Evolutionary conservation across 2,888 invertebrate species (phyloP).

Genomic region (Lobophora halterata): DNA sequence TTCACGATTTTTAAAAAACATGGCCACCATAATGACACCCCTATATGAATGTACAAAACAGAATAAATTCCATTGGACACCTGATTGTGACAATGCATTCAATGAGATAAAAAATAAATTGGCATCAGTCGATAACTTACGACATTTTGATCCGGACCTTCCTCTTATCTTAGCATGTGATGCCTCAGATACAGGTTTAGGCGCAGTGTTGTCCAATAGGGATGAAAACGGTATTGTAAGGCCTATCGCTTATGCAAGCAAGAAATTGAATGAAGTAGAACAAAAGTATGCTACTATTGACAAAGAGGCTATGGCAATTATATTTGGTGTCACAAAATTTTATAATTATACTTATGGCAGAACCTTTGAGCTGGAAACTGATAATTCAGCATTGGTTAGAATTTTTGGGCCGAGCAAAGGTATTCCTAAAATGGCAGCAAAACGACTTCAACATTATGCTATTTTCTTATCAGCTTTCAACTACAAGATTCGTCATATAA

Average conservation of each 20-base stretch:
- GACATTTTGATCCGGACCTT: not conserved
- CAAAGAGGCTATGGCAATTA: constrained; percentile 32
- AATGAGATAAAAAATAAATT: not conserved
- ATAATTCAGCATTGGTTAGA: constrained; percentile 31
- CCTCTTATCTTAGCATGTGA: constrained; percentile 4
- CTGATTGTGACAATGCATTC: not conserved
- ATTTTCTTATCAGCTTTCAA: constrained; percentile 26
- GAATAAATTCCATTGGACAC: not conserved
- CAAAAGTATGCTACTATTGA: constrained; percentile 23
- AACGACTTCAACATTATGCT: constrained; percentile 31
- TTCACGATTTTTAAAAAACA: constrained; percentile 10
- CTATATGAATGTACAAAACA: not conserved
- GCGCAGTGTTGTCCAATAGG: not conserved
- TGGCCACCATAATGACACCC: constrained; percentile 3
- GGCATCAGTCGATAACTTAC: not conserved
- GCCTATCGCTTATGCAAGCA: constrained; percentile 9
- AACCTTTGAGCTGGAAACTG: constrained; percentile 32
- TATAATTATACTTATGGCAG: constrained; percentile 32
- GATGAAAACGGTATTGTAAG: not conserved
- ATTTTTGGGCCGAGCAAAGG: constrained; percentile 41
- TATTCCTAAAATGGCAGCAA: constrained; percentile 42
- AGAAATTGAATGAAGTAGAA: constrained; percentile 9
- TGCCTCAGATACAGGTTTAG: not conserved
- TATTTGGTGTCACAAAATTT: constrained; percentile 33
- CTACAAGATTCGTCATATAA: constrained; percentile 26